Evolutionary conservation across 1,140 invertebrate species (phyloP).

Genomic region (Portunus trituberculatus): DNA sequence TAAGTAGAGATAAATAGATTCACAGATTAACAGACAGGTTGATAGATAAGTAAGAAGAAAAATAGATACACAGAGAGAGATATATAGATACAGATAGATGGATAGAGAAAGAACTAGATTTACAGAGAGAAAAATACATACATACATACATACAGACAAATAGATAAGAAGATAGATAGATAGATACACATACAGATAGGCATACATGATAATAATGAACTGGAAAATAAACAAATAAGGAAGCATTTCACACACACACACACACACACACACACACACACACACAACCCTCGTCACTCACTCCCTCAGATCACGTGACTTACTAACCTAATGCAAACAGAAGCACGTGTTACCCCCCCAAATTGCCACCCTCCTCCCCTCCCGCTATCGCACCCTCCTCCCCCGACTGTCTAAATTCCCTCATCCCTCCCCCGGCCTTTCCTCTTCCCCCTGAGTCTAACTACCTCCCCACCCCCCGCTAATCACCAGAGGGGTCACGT

Average conservation of each 20-base stretch:
- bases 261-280: constrained; percentile 50
- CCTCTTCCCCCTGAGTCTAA: neutral
- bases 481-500: constrained; percentile 9
- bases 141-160: too few relatives aligned
- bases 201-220: neutral
- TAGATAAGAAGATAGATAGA: too few relatives aligned
- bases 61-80: too few relatives aligned
- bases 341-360: neutral
- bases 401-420: neutral
- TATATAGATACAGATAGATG: too few relatives aligned
- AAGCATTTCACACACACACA: constrained; percentile 12
- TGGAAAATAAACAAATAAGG: neutral
- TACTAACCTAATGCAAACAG: constrained; percentile 23
- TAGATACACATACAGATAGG: too few relatives aligned
- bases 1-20: neutral
- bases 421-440: neutral
- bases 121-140: too few relatives aligned
- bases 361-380: neutral
- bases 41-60: too few relatives aligned
- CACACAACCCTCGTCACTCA: neutral
- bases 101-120: too few relatives aligned
- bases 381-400: neutral
- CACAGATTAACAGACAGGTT: too few relatives aligned
- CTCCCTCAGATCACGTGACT: neutral
- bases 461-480: neutral